Evolutionary conservation across 2,888 invertebrate genomes (phyloP).

Genomic region (Plagiodera versicolora): DNA sequence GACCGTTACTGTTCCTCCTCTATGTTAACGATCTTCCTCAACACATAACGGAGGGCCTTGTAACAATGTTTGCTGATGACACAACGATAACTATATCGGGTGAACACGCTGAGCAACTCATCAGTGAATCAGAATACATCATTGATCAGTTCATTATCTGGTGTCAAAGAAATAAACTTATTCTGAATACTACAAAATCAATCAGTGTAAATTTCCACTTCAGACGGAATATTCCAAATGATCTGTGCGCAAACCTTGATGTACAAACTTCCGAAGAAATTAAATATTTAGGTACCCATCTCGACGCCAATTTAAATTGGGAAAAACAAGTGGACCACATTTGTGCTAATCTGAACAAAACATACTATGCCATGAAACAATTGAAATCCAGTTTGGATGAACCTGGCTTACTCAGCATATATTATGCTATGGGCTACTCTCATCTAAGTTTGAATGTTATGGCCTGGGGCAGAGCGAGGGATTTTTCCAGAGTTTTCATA

Average conservation of each 20-base stretch:
- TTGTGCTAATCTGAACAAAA: too few relatives aligned
- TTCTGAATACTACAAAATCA: neutral
- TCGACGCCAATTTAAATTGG: too few relatives aligned
- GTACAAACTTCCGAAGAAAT: neutral
- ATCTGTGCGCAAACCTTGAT: too few relatives aligned
- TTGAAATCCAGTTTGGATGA: too few relatives aligned
- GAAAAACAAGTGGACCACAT: too few relatives aligned
- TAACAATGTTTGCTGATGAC: conserved; percentile 2
- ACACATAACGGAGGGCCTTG: neutral
- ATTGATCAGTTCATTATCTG: neutral
- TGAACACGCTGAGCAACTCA: neutral
- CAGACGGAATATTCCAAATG: neutral
- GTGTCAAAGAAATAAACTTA: conserved; percentile 1
- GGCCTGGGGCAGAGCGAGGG: neutral
- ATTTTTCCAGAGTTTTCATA: neutral
- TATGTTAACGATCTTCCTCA: conserved; percentile 1
- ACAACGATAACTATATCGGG: neutral
- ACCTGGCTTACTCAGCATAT: neutral
- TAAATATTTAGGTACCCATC: neutral
- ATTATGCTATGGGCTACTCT: conserved; percentile 9
- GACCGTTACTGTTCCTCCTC: neutral
- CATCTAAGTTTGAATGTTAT: neutral
- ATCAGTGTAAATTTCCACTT: neutral
- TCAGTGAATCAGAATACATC: neutral
- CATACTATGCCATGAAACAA: too few relatives aligned